A percentile compares a stretch with the other conserved stretches of the same genome.
These are phyloP conservation scores for Streptopelia turtur DNA, from an alignment of 2,797 vertebrate genomes.

Conservation along the genomic window DNA sequence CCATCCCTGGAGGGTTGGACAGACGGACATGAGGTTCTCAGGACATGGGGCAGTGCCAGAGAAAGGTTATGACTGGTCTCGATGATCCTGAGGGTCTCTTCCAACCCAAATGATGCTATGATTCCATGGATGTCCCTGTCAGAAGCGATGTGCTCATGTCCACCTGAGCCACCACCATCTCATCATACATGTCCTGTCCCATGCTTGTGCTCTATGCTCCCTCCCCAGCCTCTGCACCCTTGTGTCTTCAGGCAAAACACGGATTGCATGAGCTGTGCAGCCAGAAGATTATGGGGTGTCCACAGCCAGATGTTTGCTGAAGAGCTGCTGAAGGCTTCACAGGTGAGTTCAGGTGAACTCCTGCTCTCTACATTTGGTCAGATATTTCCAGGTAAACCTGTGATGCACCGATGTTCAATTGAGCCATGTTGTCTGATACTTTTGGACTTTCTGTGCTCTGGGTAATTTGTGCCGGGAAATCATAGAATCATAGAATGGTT, in stretches of 20 bases:
- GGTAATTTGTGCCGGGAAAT: neutral
- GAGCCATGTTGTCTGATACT: neutral
- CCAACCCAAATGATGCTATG: too few relatives aligned
- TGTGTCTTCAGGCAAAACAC: neutral
- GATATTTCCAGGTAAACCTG: neutral
- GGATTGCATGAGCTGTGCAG: too few relatives aligned
- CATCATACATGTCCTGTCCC: fast-evolving
- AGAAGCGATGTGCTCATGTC: fast-evolving
- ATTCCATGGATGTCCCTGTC: fast-evolving
- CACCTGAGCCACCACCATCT: neutral
- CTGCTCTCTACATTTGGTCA: neutral
- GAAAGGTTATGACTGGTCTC: too few relatives aligned
- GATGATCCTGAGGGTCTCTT: too few relatives aligned
- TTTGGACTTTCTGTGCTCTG: neutral
- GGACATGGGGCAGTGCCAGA: too few relatives aligned
- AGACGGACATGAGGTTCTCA: too few relatives aligned
- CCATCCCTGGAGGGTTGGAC: too few relatives aligned
- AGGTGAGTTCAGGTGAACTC: neutral
- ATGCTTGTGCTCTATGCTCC: neutral
- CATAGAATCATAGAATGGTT: neutral
- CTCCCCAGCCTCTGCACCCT: neutral
- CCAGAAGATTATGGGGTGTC: fast-evolving
- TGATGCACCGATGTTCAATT: fast-evolving
- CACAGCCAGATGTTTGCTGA: neutral
- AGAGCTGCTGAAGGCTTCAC: neutral